Conservation (phyloP, 2,888 invertebrate genomes). For the Carabus problematicus region DNA sequence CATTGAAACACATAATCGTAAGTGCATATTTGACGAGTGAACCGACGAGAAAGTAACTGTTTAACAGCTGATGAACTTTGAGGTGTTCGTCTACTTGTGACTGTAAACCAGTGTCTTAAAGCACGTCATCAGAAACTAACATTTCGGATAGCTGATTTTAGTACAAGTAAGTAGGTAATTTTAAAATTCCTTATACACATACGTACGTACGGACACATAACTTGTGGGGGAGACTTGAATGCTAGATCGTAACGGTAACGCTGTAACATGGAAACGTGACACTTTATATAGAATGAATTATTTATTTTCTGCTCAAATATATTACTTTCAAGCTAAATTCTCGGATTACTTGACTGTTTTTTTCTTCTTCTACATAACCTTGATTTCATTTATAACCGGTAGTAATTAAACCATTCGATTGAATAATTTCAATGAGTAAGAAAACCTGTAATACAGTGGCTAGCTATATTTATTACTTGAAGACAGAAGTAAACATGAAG, state of each 20-base stretch:
- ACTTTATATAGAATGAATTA: not conserved
- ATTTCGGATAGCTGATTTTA: not conserved
- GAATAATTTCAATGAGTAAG: slow-evolving; percentile 12
- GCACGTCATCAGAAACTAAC: not conserved
- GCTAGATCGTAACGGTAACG: slow-evolving; percentile 21
- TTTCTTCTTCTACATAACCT: slow-evolving; percentile 28
- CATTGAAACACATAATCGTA: too few relatives aligned
- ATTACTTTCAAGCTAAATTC: slow-evolving; percentile 5
- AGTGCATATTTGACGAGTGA: too few relatives aligned
- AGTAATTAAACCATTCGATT: slow-evolving; percentile 33
- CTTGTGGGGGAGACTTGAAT: slow-evolving; percentile 20
- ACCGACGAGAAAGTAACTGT: too few relatives aligned
- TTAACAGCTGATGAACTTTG: slow-evolving; percentile 10
- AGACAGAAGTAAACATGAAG: slow-evolving; percentile 21
- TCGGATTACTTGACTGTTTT: slow-evolving; percentile 25
- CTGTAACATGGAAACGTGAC: not conserved
- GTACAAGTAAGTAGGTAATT: slow-evolving; percentile 1
- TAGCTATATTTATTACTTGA: slow-evolving; percentile 23
- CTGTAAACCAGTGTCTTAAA: not conserved
- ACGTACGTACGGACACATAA: too few relatives aligned
- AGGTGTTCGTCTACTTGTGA: not conserved
- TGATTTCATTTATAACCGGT: slow-evolving; percentile 17
- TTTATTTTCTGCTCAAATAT: not conserved
- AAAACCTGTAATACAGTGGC: slow-evolving; percentile 18
- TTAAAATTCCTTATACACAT: too few relatives aligned